A percentile compares a stretch with the other conserved stretches of the same genome.
These are phyloP conservation scores for Unio delphinus DNA, from an alignment of 2,888 invertebrate genomes.

Conservation along the genomic window DNA sequence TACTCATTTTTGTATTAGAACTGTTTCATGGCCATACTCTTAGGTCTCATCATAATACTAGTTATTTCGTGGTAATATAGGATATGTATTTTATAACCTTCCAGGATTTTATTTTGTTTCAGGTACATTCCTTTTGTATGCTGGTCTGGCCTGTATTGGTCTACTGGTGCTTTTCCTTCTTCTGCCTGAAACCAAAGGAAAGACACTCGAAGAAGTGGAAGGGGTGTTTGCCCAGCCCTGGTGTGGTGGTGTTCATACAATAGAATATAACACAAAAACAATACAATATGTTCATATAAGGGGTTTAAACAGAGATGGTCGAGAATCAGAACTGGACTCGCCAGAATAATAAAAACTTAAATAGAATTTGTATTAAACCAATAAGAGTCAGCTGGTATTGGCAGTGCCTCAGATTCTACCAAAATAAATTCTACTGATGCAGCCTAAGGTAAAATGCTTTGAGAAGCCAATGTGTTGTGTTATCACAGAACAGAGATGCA, in stretches of 20 bases:
- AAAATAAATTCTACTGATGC: too few relatives aligned
- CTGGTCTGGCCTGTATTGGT: slow-evolving; percentile 70
- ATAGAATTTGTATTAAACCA: too few relatives aligned
- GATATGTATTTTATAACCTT: background rate
- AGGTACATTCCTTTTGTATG: slow-evolving; percentile 76
- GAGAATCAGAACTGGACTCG: slow-evolving; percentile 67
- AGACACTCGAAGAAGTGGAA: slow-evolving; percentile 74
- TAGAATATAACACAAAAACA: slow-evolving; percentile 63
- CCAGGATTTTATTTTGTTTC: slow-evolving; percentile 18
- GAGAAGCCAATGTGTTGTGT: too few relatives aligned
- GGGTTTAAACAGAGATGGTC: slow-evolving; percentile 71
- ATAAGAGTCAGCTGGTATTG: too few relatives aligned
- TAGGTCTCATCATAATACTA: background rate
- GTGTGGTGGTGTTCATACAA: slow-evolving; percentile 46
- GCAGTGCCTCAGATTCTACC: too few relatives aligned
- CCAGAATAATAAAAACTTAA: slow-evolving; percentile 44
- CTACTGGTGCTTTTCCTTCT: slow-evolving; percentile 70
- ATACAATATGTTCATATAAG: slow-evolving; percentile 73
- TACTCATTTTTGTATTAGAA: too few relatives aligned
- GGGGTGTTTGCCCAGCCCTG: slow-evolving; percentile 70
- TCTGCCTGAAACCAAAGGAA: slow-evolving; percentile 76
- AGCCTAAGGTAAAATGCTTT: too few relatives aligned
- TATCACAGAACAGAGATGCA: too few relatives aligned
- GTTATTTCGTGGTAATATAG: background rate
- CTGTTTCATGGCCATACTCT: too few relatives aligned